Evolutionary conservation across 1,140 invertebrate genomes (phyloP), one percentile per base, ranked within the genome.

Genomic region (Lucilia cuprina): DNA sequence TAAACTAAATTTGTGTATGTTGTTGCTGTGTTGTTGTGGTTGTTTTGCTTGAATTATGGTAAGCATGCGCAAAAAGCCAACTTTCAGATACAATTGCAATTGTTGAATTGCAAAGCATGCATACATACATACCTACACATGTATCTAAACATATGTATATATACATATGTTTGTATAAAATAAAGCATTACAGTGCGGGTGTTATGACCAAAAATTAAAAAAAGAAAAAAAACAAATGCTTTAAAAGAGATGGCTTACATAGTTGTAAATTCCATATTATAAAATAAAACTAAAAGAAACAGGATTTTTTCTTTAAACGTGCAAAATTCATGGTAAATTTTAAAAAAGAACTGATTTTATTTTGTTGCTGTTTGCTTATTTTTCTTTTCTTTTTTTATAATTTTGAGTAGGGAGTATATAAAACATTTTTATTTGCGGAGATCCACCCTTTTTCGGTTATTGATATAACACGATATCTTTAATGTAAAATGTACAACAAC

Each of bases 401-500:
- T 47, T 30, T 30, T 9, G 19, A 7, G 41, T 49, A 80, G 77
- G 77, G 77, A 80, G 77, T 80, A 80, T 80, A 80, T 80, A 80
- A 80, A 80, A 80, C 77, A 80, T 80, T 80, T 80, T 80, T 80
- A 80, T 80, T 83, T 83, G 82, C 82, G 47, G 49, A 70, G 89
- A 87, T 90, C 88, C 89, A 89, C 89, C 89, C 89, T 88, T 90
- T 90, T 89, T 88, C 85, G 88, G 87, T 90, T 89, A 89, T 90
- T 90, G 89, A 90, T 89, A 90, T 89, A 89, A 88, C 88, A 87
- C 86, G 87, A 89, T 89, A 89, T 88, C 87, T 60, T 80, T 50
- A 47, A 19, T 21, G 47, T 77, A 47, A 55, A 55, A 55, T 17
- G 50, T 17, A 41, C 41, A 41, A 55, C 50, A 55, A 55, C 50